Evolutionary conservation across 2,113 vertebrate species (phyloP).

Genomic region (Prolemur simus): DNA sequence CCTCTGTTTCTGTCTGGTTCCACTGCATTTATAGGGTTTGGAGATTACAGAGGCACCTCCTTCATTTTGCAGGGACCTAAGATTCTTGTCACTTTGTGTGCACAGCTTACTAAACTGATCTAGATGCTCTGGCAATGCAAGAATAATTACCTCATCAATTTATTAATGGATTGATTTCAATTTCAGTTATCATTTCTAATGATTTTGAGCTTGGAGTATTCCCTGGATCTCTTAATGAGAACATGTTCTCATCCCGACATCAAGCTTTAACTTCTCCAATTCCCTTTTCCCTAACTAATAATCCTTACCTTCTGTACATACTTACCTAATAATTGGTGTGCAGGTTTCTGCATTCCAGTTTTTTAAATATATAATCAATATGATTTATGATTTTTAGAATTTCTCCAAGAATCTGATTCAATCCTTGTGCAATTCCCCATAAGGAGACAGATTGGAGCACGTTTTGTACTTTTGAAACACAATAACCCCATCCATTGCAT

Average conservation of each 20-base stretch:
- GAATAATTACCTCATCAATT: background rate
- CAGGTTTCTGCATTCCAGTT: background rate
- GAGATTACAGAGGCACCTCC: background rate
- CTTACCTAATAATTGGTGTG: background rate
- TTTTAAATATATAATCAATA: background rate
- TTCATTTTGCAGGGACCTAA: background rate
- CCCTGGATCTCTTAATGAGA: background rate
- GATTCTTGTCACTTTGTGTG: background rate
- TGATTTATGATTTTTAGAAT: background rate
- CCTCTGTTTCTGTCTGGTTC: background rate
- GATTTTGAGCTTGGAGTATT: background rate
- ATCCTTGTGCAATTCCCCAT: background rate
- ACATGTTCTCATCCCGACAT: background rate
- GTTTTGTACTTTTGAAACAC: background rate
- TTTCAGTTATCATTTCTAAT: background rate
- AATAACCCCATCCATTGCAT: background rate
- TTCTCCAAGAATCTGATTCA: background rate
- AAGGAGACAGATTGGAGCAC: background rate
- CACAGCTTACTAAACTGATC: background rate
- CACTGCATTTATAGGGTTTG: background rate
- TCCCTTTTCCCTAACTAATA: background rate
- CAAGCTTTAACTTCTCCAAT: background rate
- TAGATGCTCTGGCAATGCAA: background rate
- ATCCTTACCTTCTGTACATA: background rate
- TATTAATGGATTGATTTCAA: background rate